These are phyloP conservation scores for Tineola bisselliella DNA, from an alignment of 2,888 invertebrate genomes.

Conservation along the genomic window DNA sequence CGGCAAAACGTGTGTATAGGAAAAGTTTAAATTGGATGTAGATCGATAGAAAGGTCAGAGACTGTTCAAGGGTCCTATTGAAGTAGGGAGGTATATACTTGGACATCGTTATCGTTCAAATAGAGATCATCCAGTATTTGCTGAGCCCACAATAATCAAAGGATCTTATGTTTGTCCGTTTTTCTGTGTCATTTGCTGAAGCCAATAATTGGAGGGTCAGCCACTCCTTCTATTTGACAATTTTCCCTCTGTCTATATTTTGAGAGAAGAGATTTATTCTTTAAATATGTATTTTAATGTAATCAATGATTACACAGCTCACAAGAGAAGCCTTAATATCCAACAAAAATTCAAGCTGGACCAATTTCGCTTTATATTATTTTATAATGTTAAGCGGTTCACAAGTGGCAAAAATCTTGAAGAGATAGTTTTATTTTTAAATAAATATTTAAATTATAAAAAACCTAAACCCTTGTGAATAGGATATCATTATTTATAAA, in stretches of 20 bases:
- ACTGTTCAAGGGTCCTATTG: conserved; percentile 2
- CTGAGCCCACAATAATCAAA: conserved; percentile 13
- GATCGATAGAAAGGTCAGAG: conserved; percentile 14
- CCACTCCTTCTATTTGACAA: background rate
- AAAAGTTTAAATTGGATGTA: conserved; percentile 8
- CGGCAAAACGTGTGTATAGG: background rate
- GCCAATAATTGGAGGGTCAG: conserved; percentile 11
- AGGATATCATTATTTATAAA: too few relatives aligned
- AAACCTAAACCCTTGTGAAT: too few relatives aligned
- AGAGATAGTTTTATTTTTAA: too few relatives aligned
- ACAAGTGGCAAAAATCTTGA: too few relatives aligned
- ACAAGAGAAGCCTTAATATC: too few relatives aligned
- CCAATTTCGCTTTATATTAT: too few relatives aligned
- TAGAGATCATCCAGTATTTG: conserved; percentile 13
- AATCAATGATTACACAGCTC: too few relatives aligned
- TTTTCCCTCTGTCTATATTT: background rate
- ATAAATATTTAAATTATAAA: too few relatives aligned
- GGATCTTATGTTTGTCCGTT: conserved; percentile 11
- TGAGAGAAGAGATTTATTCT: background rate
- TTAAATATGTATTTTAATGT: too few relatives aligned
- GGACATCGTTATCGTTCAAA: conserved; percentile 18
- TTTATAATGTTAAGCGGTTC: too few relatives aligned
- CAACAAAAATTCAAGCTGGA: too few relatives aligned
- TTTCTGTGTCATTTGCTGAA: conserved; percentile 12
- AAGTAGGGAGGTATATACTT: conserved; percentile 15